phyloP scores from a whole-genome alignment of 23 tunicate species.

The Trididemnum miniatum region DNA sequence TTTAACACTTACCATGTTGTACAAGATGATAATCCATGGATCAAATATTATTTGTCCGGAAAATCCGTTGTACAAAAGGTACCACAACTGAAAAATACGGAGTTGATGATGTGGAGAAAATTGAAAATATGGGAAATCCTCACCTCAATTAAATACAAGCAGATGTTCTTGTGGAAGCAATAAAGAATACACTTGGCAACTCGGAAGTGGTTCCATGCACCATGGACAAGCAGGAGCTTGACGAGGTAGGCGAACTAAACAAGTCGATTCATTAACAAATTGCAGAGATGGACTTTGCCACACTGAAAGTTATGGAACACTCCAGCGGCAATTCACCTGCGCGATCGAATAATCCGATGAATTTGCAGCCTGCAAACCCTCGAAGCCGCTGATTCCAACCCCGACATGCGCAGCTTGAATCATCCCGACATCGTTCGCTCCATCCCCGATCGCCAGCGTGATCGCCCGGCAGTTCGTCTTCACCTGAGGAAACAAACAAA shows the following conservation, averaged over 20 bases:
- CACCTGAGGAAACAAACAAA: no score
- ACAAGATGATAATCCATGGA: conserved; percentile 86
- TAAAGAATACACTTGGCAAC: conserved; percentile 90
- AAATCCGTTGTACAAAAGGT: conserved; percentile 92
- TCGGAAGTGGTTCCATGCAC: conserved; percentile 93
- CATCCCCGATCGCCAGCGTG: conserved; percentile 98
- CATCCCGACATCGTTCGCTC: conserved; percentile 98
- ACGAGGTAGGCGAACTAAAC: conserved; percentile 78
- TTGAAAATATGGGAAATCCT: no score
- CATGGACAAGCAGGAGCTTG: conserved; percentile 86
- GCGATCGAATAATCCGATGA: conserved; percentile 96
- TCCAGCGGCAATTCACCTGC: conserved; percentile 70
- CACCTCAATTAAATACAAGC: conserved; percentile 96
- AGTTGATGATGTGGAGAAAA: neutral
- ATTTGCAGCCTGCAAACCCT: conserved; percentile 98
- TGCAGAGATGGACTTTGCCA: no score
- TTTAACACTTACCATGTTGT: conserved; percentile 90
- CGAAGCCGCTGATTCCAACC: conserved; percentile 93
- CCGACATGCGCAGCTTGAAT: conserved; percentile 99
- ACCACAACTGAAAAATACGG: conserved; percentile 75
- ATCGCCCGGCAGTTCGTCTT: conserved; percentile 71
- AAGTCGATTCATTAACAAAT: no score
- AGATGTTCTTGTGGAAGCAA: conserved; percentile 95
- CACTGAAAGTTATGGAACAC: no score
- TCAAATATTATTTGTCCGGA: conserved; percentile 98